Percentiles rank a stretch among this genome's conserved stretches.
phyloP scores from a whole-genome alignment of 2,113 vertebrate genomes.

The Acrocephalus kingi region DNA sequence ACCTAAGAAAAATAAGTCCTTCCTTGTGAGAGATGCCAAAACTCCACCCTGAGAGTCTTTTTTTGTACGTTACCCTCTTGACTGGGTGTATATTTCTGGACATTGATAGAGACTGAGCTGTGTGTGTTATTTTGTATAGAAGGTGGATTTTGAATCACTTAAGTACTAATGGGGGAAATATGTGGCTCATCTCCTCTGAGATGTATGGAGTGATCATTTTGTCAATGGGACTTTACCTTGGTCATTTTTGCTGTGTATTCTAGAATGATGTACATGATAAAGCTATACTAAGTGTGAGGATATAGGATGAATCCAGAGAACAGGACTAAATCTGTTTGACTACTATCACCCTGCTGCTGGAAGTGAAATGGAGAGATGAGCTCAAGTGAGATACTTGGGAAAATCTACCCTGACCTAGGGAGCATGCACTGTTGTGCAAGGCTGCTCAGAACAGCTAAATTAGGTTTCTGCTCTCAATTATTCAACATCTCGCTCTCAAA shows the following conservation, averaged over 20 bases:
- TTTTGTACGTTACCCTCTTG: not conserved
- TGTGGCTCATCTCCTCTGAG: not conserved
- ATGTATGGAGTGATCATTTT: not conserved
- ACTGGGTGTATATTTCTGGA: not conserved
- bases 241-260: not conserved
- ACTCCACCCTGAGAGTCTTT: not conserved
- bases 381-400: not conserved
- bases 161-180: not conserved
- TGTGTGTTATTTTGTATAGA: not conserved
- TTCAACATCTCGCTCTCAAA: not conserved
- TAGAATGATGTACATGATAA: not conserved
- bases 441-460: not conserved
- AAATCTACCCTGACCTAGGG: not conserved
- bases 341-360: not conserved
- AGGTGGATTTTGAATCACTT: not conserved
- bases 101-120: not conserved
- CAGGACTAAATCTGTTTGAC: not conserved
- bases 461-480: not conserved
- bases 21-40: not conserved
- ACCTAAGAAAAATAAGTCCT: not conserved
- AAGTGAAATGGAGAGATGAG: not conserved
- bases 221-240: not conserved
- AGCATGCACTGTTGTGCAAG: not conserved
- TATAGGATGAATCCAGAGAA: not conserved
- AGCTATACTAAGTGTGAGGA: not conserved